Percentiles rank a stretch among this genome's conserved stretches.
phyloP scores from a whole-genome alignment of 2,888 invertebrate genomes.

The Epistrophe grossulariae region DNA sequence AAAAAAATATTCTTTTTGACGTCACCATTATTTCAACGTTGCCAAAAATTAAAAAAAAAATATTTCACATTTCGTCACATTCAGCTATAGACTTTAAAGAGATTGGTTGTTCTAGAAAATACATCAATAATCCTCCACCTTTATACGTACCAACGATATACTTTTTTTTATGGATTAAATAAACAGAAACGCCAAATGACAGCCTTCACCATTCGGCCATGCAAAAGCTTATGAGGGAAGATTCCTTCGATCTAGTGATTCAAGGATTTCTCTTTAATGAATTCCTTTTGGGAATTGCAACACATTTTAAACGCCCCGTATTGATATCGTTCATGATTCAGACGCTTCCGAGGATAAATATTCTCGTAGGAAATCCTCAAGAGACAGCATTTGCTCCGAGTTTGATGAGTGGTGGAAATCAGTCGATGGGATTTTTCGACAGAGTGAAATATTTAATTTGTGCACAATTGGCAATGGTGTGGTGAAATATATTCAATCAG shows the following conservation, averaged over 20 bases:
- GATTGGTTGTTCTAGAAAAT: not conserved
- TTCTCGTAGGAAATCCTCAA: slow-evolving; percentile 79
- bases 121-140: slow-evolving; percentile 27
- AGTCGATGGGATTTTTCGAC: slow-evolving; percentile 78
- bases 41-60: slow-evolving; percentile 62
- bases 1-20: slow-evolving; percentile 53
- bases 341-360: slow-evolving; percentile 77
- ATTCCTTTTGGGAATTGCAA: slow-evolving; percentile 78
- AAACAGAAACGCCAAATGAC: slow-evolving; percentile 26
- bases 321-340: slow-evolving; percentile 78
- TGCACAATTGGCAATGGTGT: slow-evolving; percentile 4
- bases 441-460: slow-evolving; percentile 77
- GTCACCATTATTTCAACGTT: slow-evolving; percentile 79
- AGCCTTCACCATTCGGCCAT: slow-evolving; percentile 52
- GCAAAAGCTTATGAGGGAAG: slow-evolving; percentile 66
- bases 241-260: slow-evolving; percentile 76
- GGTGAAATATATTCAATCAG: slow-evolving; percentile 11
- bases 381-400: slow-evolving; percentile 78
- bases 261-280: slow-evolving; percentile 75
- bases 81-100: slow-evolving; percentile 27
- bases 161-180: not conserved
- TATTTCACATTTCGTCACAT: slow-evolving; percentile 58
- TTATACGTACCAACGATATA: slow-evolving; percentile 1
- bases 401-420: slow-evolving; percentile 55
- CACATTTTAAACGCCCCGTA: slow-evolving; percentile 80